phyloP scores from a whole-genome alignment of 53 echinoderm and acorn worm genomes.

The Arbacia lixula region DNA sequence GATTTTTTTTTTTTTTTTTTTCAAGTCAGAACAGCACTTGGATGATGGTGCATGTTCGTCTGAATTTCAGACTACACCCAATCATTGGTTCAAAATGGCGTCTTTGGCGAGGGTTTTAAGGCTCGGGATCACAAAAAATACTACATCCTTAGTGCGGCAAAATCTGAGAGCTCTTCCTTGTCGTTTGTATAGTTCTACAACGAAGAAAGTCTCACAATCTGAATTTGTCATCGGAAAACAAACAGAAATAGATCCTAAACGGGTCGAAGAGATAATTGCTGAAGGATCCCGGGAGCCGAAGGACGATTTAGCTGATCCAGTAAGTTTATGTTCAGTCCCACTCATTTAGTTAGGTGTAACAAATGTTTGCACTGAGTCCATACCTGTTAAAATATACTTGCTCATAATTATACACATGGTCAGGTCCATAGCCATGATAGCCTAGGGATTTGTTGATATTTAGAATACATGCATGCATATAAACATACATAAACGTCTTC shows the following conservation, averaged over 20 bases:
- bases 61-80: no score
- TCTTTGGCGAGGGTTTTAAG: conserved; percentile 58
- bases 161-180: conserved; percentile 54
- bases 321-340: conserved; percentile 53
- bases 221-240: conserved; percentile 84
- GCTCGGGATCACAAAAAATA: conserved; percentile 24
- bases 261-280: conserved; percentile 74
- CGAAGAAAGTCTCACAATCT: conserved; percentile 85
- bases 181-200: conserved; percentile 80
- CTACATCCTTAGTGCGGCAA: conserved; percentile 15
- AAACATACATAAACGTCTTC: no score
- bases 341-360: neutral
- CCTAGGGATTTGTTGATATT: no score
- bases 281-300: conserved; percentile 62
- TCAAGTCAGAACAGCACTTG: no score
- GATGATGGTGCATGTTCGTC: no score
- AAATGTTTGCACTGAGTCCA: neutral
- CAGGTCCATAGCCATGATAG: no score
- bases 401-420: no score
- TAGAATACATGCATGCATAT: no score
- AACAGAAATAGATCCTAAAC: conserved; percentile 75
- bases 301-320: conserved; percentile 72
- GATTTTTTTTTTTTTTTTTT: no score
- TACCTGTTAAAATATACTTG: neutral
- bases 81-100: conserved; percentile 90